Percentiles rank a stretch among this genome's conserved stretches.
These are phyloP conservation scores for Aspiorhynchus laticeps DNA, from an alignment of 2,113 vertebrate species.

Conservation along the genomic window DNA sequence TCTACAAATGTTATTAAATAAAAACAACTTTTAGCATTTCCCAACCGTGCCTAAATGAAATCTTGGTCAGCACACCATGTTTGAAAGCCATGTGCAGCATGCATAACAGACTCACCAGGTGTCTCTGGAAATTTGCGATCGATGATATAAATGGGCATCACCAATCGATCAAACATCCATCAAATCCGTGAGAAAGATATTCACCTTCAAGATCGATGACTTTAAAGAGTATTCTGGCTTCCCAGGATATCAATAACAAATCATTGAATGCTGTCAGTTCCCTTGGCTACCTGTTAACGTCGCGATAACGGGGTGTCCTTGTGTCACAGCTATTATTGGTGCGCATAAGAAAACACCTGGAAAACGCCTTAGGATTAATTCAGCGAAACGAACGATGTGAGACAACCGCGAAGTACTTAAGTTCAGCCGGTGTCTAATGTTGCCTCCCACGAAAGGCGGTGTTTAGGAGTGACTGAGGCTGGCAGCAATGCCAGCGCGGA, in stretches of 20 bases:
- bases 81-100: background rate
- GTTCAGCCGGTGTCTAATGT: slow-evolving; percentile 40
- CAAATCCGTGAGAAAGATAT: slow-evolving; percentile 55
- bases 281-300: slow-evolving; percentile 46
- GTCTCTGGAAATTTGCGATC: slow-evolving; percentile 61
- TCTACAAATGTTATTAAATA: background rate
- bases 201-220: slow-evolving; percentile 26
- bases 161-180: slow-evolving; percentile 53
- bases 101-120: slow-evolving; percentile 46
- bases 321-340: slow-evolving; percentile 8
- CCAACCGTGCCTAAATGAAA: background rate
- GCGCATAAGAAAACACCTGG: slow-evolving; percentile 4
- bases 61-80: background rate
- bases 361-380: background rate
- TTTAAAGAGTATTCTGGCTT: slow-evolving; percentile 13
- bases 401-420: slow-evolving; percentile 32
- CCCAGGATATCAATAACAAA: slow-evolving; percentile 19
- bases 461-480: slow-evolving; percentile 43
- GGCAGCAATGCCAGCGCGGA: slow-evolving; percentile 2
- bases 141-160: slow-evolving; percentile 63
- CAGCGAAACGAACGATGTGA: slow-evolving; percentile 5
- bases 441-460: slow-evolving; percentile 52
- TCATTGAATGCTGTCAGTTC: slow-evolving; percentile 10
- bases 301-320: background rate
- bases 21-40: slow-evolving; percentile 21